Evolutionary conservation across 2,797 vertebrate genomes (phyloP), one percentile per base, ranked within the genome.

Genomic region (Distichodus sexfasciatus): DNA sequence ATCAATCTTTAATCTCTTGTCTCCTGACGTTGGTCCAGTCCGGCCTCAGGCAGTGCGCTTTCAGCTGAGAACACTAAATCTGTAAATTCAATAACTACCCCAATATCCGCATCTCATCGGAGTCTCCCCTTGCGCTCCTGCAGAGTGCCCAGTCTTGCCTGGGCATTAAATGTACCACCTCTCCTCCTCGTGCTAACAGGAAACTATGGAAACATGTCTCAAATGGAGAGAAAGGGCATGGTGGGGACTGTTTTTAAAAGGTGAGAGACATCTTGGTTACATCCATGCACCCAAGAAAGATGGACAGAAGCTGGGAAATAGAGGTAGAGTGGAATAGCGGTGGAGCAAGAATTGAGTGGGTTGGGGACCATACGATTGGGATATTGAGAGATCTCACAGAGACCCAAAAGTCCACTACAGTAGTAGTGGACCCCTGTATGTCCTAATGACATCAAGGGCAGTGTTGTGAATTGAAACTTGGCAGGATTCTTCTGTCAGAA

Each of bases 201-300:
- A 38, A 83, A 80, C 86, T 83, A 86, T 85, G 83, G 87, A 82
- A 87, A 89, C 84, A 74, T 28, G 78, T 73, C 80, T 81, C 71
- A 26, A 43, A 68, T 69, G 43, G 75, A 66, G 40, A 61, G 66
- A 70, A 41, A 67, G 38, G 57, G 47, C 11, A 43, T 59, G 31
- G 26, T 75, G 74, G 64, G 11, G n/a, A 47, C 68, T 24, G 38
- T 46, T 47, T 62, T 65, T n/a, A n/a, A 55, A 71, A 48, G 72
- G 70, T 80, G 41, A 14, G 23, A 36, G 55, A 59, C 31, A 33
- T 64, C 35, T 35, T 29, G 38, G 48, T 65, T 50, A 64, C 46
- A 43, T 36, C 46, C 69, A 35, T 35, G 14, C 69, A 66, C 69
- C 72, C n/a, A n/a, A 69, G 31, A 29, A 44, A 74, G 61, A 62